phyloP scores from a whole-genome alignment of 2,888 invertebrate genomes.

The Polydrusus tereticollis region DNA sequence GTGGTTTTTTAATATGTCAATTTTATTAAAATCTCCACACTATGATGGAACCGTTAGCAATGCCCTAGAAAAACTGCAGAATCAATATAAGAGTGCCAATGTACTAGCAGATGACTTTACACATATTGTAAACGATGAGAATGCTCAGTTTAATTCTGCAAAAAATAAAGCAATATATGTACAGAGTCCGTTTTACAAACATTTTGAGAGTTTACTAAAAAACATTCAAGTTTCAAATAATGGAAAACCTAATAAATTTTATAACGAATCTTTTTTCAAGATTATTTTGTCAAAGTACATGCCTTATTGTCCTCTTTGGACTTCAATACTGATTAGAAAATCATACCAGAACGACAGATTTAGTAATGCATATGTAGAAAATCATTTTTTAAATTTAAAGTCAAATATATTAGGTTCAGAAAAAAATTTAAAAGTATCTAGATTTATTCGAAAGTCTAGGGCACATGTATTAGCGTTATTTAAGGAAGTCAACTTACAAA shows the following conservation, averaged over 20 bases:
- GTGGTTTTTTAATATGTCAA: constrained; percentile 8
- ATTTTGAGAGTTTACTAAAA: neutral
- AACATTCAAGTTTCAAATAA: too few relatives aligned
- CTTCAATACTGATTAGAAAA: neutral
- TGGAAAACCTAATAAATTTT: too few relatives aligned
- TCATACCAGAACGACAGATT: constrained; percentile 1
- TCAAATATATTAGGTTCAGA: neutral
- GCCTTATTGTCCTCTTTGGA: constrained; percentile 28
- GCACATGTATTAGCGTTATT: constrained; percentile 13
- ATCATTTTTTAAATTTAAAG: constrained; percentile 15
- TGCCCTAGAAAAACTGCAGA: neutral
- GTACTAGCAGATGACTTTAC: neutral
- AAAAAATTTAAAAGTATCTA: constrained; percentile 36
- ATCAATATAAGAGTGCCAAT: neutral
- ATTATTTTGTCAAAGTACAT: too few relatives aligned
- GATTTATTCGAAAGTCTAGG: constrained; percentile 22
- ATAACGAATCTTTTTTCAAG: neutral
- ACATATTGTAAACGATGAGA: neutral
- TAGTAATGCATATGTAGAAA: constrained; percentile 28
- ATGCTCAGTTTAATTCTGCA: neutral
- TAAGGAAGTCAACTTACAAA: neutral
- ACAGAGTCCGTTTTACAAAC: constrained; percentile 23
- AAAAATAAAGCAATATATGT: constrained; percentile 7
- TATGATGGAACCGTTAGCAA: constrained; percentile 1
- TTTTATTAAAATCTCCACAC: neutral